Percentiles rank a stretch among this genome's conserved stretches.
These are phyloP conservation scores for Paedocypris sp. DNA, from an alignment of 2,113 vertebrate genomes.

Conservation along the genomic window DNA sequence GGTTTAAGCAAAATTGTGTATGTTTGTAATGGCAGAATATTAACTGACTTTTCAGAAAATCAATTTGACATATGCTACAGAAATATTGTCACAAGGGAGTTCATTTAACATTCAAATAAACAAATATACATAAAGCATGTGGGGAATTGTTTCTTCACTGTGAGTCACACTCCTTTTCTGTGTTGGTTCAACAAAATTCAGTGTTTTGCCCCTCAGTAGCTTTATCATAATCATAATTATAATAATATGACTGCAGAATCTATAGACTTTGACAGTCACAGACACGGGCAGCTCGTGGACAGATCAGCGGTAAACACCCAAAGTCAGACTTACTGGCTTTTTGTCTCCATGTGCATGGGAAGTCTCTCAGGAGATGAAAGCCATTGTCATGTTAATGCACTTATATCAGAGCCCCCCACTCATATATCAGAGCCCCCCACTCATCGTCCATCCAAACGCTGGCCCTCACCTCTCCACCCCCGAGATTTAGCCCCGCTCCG, in stretches of 20 bases:
- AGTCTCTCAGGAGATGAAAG: conserved; percentile 33
- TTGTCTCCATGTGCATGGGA: conserved; percentile 28
- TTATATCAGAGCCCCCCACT: conserved; percentile 23
- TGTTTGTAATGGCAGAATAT: no score
- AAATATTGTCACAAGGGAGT: no score
- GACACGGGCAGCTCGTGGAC: not conserved
- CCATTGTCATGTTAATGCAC: conserved; percentile 44
- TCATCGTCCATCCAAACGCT: conserved; percentile 12
- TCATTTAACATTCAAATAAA: not conserved
- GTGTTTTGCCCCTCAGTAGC: no score
- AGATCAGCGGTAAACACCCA: conserved; percentile 26
- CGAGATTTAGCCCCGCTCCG: conserved; percentile 4
- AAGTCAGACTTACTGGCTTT: conserved; percentile 50
- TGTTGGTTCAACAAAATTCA: no score
- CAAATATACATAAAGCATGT: not conserved
- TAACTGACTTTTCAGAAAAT: no score
- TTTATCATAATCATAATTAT: no score
- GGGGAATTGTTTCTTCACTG: not conserved
- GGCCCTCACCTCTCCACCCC: conserved; percentile 4
- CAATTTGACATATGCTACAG: no score
- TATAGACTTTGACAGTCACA: no score
- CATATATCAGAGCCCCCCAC: conserved; percentile 20
- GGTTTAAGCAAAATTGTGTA: no score
- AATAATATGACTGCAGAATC: no score
- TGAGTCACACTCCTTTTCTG: no score